Percentiles rank a stretch among this genome's conserved stretches.
phyloP scores from a whole-genome alignment of 2,113 vertebrate genomes.

The Dromas ardeola region DNA sequence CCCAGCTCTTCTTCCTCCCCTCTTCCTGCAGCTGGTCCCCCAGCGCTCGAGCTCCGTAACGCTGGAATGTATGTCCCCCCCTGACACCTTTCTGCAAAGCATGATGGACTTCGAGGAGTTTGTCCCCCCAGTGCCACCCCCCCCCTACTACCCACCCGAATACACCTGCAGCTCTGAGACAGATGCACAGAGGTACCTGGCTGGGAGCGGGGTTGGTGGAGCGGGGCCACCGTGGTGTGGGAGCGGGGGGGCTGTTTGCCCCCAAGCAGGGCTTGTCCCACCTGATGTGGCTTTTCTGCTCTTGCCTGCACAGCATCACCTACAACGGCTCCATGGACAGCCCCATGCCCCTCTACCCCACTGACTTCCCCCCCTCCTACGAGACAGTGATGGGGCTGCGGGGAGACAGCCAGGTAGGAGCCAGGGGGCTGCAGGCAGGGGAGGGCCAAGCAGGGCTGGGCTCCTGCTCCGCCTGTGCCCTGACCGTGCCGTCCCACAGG shows the following conservation, averaged over 20 bases:
- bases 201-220: background rate
- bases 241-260: rapidly evolving
- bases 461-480: background rate
- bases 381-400: slow-evolving; percentile 93
- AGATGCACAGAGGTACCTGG: slow-evolving; percentile 87
- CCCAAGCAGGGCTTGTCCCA: background rate
- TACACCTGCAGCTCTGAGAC: slow-evolving; percentile 98
- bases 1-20: background rate
- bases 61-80: slow-evolving; percentile 89
- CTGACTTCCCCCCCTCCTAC: slow-evolving; percentile 93
- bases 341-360: slow-evolving; percentile 91
- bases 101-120: slow-evolving; percentile 97
- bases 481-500: slow-evolving; percentile 60
- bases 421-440: rapidly evolving
- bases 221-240: rapidly evolving
- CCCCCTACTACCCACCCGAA: slow-evolving; percentile 94
- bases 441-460: background rate
- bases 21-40: slow-evolving; percentile 80
- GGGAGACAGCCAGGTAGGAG: slow-evolving; percentile 87
- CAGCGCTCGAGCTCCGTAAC: slow-evolving; percentile 88
- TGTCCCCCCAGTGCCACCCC: slow-evolving; percentile 92
- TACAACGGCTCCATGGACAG: slow-evolving; percentile 99
- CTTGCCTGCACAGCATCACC: slow-evolving; percentile 82
- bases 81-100: slow-evolving; percentile 89
- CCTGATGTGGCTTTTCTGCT: background rate